Base-by-base conservation (phyloP, 2,113 vertebrate species). In the Mola mola region DNA sequence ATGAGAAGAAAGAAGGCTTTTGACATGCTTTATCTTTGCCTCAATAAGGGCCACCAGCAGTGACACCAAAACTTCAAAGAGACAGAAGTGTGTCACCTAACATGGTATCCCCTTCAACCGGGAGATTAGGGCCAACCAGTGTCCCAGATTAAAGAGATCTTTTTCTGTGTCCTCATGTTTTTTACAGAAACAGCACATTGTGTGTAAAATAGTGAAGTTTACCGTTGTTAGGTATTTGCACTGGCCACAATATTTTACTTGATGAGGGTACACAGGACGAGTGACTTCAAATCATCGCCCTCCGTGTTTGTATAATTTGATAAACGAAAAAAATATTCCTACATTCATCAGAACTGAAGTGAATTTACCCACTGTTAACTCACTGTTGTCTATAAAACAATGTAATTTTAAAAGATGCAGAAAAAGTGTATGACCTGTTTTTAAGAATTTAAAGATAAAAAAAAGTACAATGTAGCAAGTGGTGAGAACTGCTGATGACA, bases 41-140 rank as follows among this genome's bases (percentile, higher is more conserved):
- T 19, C 50, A 33, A 2, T 64, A 21, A 5, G 52, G 79, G 40
- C 70, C 69, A 62, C 10, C 75, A 19, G 64, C 59, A 51, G 70
- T 66, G 72, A 60, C 75, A 65, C 10, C 41, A 10, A n/a, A 60
- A 73, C 81, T 84, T 86, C 69, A 74, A 59, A 69, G 58, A 62
- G 50, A 58, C 49, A 59, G 40, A 85, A 83, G 75, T 83, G 78
- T 87, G 83, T 74, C 75, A 57, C 57, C 77, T 53, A 28, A 73
- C 56, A 28, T 19, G 1, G 31, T 50, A 49, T 26, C 38, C 64
- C 34, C 63, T 66, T 70, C n/a, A 25, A 60, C 25, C 13, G 24
- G 40, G 37, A 81, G 89, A 90, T 90, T 85, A 89, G 62, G 79
- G 83, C 25, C 56, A 44, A 53, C 10, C 58, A 20, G 31, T 21